Evolutionary conservation across 2,888 invertebrate species (phyloP).

Genomic region (Eupithecia abbreviata): DNA sequence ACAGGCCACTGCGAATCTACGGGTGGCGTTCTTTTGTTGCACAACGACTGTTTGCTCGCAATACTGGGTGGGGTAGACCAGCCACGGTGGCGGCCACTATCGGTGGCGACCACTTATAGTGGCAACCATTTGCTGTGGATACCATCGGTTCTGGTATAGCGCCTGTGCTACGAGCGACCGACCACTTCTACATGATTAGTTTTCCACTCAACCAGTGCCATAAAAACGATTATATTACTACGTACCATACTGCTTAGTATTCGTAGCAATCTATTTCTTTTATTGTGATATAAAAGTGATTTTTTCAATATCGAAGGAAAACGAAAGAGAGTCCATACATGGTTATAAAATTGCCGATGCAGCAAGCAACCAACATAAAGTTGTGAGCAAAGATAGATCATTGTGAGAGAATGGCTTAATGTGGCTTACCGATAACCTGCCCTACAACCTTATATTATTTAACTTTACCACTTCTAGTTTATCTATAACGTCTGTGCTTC

Average conservation of each 20-base stretch:
- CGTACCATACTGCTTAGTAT: background rate
- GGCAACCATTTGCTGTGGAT: background rate
- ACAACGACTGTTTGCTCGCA: slow-evolving; percentile 62
- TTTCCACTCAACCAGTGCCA: background rate
- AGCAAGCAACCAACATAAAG: background rate
- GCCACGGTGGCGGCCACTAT: background rate
- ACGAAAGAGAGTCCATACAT: background rate
- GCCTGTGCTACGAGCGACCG: background rate
- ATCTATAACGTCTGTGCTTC: background rate
- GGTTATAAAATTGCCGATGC: background rate
- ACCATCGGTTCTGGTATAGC: background rate
- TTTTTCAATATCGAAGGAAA: background rate
- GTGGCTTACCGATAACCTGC: background rate
- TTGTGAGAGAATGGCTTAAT: background rate
- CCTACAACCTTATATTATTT: background rate
- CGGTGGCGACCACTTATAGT: background rate
- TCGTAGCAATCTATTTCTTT: background rate
- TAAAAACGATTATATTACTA: background rate
- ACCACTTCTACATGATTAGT: background rate
- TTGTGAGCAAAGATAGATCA: background rate
- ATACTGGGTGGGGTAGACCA: slow-evolving; percentile 39
- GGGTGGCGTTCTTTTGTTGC: slow-evolving; percentile 60
- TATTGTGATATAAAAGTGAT: background rate
- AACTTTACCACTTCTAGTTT: background rate
- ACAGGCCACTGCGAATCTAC: slow-evolving; percentile 60